These are phyloP conservation scores for Hypomecis atomaria DNA, from an alignment of 2,888 invertebrate genomes.

Conservation along the genomic window DNA sequence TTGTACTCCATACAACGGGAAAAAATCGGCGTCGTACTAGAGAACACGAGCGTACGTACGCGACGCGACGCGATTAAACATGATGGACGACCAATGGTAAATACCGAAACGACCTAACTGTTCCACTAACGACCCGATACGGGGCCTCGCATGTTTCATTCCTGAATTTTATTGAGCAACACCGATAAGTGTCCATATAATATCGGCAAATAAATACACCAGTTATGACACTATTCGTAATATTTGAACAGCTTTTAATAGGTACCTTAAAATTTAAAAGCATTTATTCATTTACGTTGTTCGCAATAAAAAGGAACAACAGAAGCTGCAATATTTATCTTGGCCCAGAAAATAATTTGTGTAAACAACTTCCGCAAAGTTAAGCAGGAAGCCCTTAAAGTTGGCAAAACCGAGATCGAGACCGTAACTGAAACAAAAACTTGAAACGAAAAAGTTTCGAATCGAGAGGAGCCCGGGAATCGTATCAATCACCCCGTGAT, in stretches of 20 bases:
- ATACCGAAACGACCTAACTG: constrained; percentile 67
- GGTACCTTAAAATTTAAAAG: neutral
- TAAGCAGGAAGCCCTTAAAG: constrained; percentile 34
- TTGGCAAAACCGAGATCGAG: constrained; percentile 32
- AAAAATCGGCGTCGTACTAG: constrained; percentile 47
- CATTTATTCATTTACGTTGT: neutral
- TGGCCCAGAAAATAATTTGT: constrained; percentile 24
- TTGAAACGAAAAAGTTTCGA: constrained; percentile 38
- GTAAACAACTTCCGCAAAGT: constrained; percentile 27
- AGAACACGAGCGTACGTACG: constrained; percentile 54
- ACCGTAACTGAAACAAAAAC: constrained; percentile 34
- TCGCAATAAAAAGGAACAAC: constrained; percentile 14
- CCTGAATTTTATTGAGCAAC: constrained; percentile 60
- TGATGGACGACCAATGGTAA: constrained; percentile 74
- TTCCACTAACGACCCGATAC: constrained; percentile 71
- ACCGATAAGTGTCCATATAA: constrained; percentile 56
- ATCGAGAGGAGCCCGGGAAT: constrained; percentile 42
- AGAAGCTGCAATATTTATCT: constrained; percentile 29
- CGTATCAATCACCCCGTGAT: constrained; percentile 62
- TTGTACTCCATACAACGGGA: neutral
- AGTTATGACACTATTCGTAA: constrained; percentile 23
- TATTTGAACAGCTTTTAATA: constrained; percentile 15
- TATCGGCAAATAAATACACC: constrained; percentile 42
- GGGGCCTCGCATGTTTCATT: constrained; percentile 63
- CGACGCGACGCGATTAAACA: constrained; percentile 69